These are phyloP conservation scores for Dioctria linearis DNA, from an alignment of 2,888 invertebrate species.

Conservation along the genomic window DNA sequence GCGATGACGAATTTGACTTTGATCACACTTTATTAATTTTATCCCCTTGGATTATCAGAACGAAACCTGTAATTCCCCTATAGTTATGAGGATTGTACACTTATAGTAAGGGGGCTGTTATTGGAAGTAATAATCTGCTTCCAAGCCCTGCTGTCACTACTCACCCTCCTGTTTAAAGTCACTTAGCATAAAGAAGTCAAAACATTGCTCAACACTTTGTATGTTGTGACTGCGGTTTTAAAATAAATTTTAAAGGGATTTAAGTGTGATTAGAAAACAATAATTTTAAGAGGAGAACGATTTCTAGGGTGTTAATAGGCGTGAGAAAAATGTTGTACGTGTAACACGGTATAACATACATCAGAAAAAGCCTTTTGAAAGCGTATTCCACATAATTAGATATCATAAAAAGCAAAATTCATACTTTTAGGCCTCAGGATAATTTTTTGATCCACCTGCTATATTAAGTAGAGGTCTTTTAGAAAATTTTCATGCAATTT, in stretches of 20 bases:
- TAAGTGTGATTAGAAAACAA: neutral
- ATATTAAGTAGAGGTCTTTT: too few relatives aligned
- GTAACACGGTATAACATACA: too few relatives aligned
- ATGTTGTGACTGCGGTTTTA: conserved; percentile 48
- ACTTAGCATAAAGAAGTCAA: conserved; percentile 29
- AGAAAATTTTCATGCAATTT: too few relatives aligned
- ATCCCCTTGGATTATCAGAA: conserved; percentile 13
- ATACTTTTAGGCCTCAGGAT: too few relatives aligned
- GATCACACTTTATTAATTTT: conserved; percentile 55
- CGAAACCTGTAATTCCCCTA: neutral
- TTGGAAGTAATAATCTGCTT: neutral
- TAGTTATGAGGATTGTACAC: neutral
- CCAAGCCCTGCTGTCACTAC: neutral
- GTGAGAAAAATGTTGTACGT: neutral
- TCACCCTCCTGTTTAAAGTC: conserved; percentile 23
- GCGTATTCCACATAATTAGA: too few relatives aligned
- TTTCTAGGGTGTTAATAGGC: neutral
- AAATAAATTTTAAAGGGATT: conserved; percentile 18
- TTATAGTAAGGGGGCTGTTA: neutral
- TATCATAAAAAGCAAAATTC: too few relatives aligned
- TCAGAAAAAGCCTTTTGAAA: too few relatives aligned
- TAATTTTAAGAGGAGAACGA: conserved; percentile 3
- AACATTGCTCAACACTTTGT: conserved; percentile 13
- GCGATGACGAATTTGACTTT: conserved; percentile 54
- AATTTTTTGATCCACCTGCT: too few relatives aligned